Evolutionary conservation across 1,140 invertebrate species (phyloP).

Genomic region (Propsilocerus akamusi): DNA sequence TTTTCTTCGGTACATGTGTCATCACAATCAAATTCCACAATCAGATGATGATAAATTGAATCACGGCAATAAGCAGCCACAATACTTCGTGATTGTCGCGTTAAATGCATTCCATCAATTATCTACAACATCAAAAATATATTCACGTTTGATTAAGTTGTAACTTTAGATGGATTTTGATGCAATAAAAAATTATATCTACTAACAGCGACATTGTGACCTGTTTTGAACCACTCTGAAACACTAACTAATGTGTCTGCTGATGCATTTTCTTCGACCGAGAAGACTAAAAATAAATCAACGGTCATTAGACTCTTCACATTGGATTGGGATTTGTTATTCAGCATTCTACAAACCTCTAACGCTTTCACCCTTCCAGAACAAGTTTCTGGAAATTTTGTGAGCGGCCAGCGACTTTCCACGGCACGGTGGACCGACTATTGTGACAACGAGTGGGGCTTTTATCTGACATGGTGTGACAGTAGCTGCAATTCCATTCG

Average conservation of each 20-base stretch:
- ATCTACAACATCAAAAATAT: slow-evolving; percentile 41
- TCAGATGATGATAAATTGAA: slow-evolving; percentile 70
- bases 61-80: slow-evolving; percentile 53
- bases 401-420: slow-evolving; percentile 84
- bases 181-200: neutral
- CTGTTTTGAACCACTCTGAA: slow-evolving; percentile 50
- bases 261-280: slow-evolving; percentile 48
- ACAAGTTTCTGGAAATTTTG: slow-evolving; percentile 69
- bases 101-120: slow-evolving; percentile 86
- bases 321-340: neutral
- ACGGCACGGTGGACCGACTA: slow-evolving; percentile 78
- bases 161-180: neutral
- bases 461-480: slow-evolving; percentile 7
- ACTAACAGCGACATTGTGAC: slow-evolving; percentile 65
- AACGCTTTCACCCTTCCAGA: slow-evolving; percentile 74
- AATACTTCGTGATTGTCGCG: slow-evolving; percentile 52
- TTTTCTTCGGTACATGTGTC: slow-evolving; percentile 62
- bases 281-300: slow-evolving; percentile 7
- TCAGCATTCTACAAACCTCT: slow-evolving; percentile 41
- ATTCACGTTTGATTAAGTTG: neutral
- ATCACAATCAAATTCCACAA: slow-evolving; percentile 83
- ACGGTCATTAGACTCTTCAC: neutral
- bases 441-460: slow-evolving; percentile 63
- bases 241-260: slow-evolving; percentile 69
- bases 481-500: neutral